Evolutionary conservation across 2,888 invertebrate species (phyloP), one percentile per base, ranked within the genome.

Genomic region (Heliconius hortense): DNA sequence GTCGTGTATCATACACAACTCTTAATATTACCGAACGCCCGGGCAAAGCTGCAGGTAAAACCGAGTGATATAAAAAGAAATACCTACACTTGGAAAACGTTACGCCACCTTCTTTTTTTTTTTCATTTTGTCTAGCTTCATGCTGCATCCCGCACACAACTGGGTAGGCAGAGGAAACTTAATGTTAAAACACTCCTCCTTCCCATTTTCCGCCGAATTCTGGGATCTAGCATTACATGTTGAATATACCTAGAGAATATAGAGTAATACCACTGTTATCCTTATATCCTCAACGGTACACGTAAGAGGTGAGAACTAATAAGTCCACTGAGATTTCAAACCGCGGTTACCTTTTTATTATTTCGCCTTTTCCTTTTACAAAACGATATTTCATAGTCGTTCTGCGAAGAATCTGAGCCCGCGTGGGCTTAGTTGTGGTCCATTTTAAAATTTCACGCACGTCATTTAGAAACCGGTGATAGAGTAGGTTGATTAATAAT

Each of bases 241-340:
- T 35, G 35, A 35, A 2, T 35, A 35, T 35, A 10, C 1, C 35
- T 10, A 2, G 39, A 66, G 24, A 13, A n/a, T 7, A 64, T 10
- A 64, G n/a, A 64, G n/a, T 4, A 11, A 39, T 21, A n/a, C 35
- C 39, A 68, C 71, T 72, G 64, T 69, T 72, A 75, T 74, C 70
- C 76, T 76, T 80, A 79, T 81, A 82, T 81, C 78, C 77, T 76
- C 75, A 74, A 77, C 72, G 73, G 76, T 77, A 85, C 86, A 83
- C 85, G 85, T 82, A 85, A 77, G 79, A 80, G 76, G 85, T 82
- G 86, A 78, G 79, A 80, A 76, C 79, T 85, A 84, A 85, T 86
- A 85, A 86, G 85, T 76, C 73, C 76, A 72, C 26, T 59, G 76
- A 73, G 76, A 78, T 77, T 79, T 79, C 75, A 74, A 77, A 72